Conservation (phyloP, 2,888 invertebrate genomes). For the Cyrtodaria siliqua region DNA sequence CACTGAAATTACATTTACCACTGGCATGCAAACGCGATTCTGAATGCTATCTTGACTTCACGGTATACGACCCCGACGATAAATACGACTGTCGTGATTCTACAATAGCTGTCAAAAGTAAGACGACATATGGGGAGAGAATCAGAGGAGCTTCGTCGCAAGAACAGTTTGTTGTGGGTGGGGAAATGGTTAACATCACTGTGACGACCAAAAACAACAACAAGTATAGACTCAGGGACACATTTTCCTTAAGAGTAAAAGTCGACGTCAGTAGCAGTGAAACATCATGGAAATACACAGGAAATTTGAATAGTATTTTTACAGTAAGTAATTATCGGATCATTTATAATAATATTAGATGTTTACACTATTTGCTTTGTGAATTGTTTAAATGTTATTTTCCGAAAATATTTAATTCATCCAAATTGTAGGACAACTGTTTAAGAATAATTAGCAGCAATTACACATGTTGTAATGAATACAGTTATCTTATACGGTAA, state of each 20-base stretch:
- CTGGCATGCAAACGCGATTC: not conserved
- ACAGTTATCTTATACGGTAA: no score
- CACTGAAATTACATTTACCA: not conserved
- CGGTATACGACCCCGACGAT: not conserved
- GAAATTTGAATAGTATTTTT: no score
- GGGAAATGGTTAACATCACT: not conserved
- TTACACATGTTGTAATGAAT: no score
- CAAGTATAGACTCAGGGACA: not conserved
- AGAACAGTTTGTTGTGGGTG: not conserved
- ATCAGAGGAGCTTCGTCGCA: not conserved
- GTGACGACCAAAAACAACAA: conserved; percentile 1
- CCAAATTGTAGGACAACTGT: no score
- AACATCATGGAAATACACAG: no score
- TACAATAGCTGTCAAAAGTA: not conserved
- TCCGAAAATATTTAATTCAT: no score
- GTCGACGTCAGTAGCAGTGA: not conserved
- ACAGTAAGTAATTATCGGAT: no score
- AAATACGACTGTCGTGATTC: not conserved
- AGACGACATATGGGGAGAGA: not conserved
- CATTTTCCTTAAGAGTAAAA: not conserved
- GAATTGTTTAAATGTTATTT: no score
- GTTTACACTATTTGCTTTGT: no score
- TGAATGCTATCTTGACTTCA: not conserved
- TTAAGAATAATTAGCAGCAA: no score
- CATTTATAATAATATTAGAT: no score